These are phyloP conservation scores for Philopedon plagiatum DNA, from an alignment of 2,888 invertebrate genomes.

Conservation along the genomic window DNA sequence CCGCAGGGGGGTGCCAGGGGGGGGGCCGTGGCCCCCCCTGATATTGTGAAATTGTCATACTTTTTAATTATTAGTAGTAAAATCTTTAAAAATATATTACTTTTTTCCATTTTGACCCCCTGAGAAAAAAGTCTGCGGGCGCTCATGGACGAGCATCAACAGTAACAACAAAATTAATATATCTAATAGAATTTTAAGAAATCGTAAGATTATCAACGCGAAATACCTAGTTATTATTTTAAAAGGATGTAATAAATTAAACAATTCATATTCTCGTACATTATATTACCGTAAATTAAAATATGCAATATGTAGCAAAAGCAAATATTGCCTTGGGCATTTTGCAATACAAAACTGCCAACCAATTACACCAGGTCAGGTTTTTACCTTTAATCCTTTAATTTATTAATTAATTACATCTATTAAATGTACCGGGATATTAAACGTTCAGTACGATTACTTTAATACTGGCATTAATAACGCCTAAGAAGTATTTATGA, in stretches of 20 bases:
- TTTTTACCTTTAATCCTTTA: conserved; percentile 24
- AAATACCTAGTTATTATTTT: no score
- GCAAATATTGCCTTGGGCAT: neutral
- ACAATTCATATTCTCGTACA: neutral
- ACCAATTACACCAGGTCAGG: conserved; percentile 15
- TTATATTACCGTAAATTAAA: neutral
- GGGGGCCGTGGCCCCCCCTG: no score
- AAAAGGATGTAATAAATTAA: neutral
- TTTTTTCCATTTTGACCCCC: no score
- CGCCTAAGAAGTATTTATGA: conserved; percentile 27
- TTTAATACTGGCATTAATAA: conserved; percentile 25
- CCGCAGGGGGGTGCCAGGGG: no score
- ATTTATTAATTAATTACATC: conserved; percentile 32
- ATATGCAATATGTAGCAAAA: neutral
- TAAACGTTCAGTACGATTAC: conserved; percentile 28
- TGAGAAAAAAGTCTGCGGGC: no score
- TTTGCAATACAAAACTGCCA: conserved; percentile 2
- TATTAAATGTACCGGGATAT: conserved; percentile 24
- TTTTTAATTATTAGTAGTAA: no score
- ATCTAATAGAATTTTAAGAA: no score
- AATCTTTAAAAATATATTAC: no score
- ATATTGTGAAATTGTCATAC: no score
- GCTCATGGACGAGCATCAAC: no score
- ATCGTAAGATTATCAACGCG: no score
- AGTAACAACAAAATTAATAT: no score